Conservation (phyloP, 2,888 invertebrate species). For the Agrochola lychnidis region DNA sequence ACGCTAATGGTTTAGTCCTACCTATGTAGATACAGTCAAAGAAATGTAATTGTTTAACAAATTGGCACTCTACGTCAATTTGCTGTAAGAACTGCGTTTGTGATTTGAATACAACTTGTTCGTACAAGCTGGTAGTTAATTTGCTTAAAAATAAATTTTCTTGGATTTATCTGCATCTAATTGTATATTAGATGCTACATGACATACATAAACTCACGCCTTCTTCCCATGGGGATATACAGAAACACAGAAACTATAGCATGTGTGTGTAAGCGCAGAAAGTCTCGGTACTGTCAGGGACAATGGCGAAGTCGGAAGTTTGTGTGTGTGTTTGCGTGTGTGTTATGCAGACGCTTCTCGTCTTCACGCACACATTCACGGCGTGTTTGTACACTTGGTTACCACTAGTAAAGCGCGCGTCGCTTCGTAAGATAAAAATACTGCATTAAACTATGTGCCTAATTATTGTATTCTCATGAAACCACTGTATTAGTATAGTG, state of each 20-base stretch:
- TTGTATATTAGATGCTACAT: neutral
- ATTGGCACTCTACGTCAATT: neutral
- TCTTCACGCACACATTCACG: too few species aligned
- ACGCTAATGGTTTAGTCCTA: conserved; percentile 20
- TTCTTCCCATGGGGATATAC: too few species aligned
- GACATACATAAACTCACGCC: too few species aligned
- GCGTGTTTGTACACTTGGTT: too few species aligned
- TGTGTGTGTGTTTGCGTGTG: too few species aligned
- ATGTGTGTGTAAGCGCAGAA: too few species aligned
- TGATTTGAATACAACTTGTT: neutral
- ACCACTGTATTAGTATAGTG: neutral
- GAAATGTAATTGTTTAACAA: neutral
- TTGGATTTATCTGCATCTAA: neutral
- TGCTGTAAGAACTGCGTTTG: neutral
- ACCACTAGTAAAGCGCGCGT: too few species aligned
- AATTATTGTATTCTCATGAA: neutral
- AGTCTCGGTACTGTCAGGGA: too few species aligned
- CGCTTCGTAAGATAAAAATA: too few species aligned
- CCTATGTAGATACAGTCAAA: neutral
- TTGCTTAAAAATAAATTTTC: neutral
- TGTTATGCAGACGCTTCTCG: too few species aligned
- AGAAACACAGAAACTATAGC: too few species aligned
- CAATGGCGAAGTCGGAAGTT: too few species aligned
- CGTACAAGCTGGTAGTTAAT: neutral
- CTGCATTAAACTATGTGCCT: neutral